Conservation (phyloP, 2,113 vertebrate genomes). For the Carassius carassius region DNA sequence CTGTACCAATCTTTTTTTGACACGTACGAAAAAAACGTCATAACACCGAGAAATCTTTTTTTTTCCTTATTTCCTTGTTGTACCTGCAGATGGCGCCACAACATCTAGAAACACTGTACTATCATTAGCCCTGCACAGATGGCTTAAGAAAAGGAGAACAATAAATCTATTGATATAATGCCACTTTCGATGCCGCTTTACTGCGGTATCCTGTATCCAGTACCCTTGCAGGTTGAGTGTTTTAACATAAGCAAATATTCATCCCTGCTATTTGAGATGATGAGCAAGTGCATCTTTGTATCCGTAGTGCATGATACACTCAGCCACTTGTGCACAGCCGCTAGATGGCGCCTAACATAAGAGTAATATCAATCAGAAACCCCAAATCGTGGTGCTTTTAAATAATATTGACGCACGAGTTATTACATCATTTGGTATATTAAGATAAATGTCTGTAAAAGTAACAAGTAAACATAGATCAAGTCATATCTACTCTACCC, state of each 20-base stretch:
- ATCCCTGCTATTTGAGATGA: neutral
- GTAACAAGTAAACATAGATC: neutral
- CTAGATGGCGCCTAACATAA: neutral
- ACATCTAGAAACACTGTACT: neutral
- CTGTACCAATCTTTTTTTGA: neutral
- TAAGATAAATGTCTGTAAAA: neutral
- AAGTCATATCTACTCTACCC: neutral
- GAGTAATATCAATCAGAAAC: neutral
- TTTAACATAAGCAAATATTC: neutral
- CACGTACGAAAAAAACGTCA: neutral
- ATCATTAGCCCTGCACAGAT: neutral
- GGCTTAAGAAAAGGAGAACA: neutral
- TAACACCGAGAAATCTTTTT: slow-evolving; percentile 25
- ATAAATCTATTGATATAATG: neutral
- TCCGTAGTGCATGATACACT: neutral
- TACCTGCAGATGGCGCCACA: slow-evolving; percentile 58
- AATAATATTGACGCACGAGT: neutral
- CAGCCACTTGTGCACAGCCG: neutral
- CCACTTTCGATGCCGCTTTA: too few relatives aligned
- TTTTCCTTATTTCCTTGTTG: neutral
- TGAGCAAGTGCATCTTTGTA: neutral
- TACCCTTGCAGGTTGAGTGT: neutral
- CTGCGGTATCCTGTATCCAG: neutral
- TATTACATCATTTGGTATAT: neutral
- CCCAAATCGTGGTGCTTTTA: neutral